These are phyloP conservation scores for Cynaeus angustus DNA, from an alignment of 2,888 invertebrate genomes.

Conservation along the genomic window DNA sequence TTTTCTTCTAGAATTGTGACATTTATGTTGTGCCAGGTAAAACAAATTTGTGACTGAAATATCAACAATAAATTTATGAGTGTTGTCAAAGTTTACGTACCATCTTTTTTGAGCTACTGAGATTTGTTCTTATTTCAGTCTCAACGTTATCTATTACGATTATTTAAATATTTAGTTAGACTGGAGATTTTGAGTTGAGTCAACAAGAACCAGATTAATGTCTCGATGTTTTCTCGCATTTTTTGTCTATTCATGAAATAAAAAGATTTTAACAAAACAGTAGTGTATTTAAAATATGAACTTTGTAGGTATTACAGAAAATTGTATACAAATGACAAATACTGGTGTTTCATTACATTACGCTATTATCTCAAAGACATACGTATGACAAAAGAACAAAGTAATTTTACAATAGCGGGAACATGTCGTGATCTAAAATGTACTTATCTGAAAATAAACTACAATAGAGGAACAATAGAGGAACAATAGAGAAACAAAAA, in stretches of 20 bases:
- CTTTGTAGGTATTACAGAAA: slow-evolving; percentile 7
- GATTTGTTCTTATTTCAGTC: not conserved
- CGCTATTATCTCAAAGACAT: slow-evolving; percentile 1
- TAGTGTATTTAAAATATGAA: slow-evolving; percentile 24
- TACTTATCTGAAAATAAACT: slow-evolving; percentile 2
- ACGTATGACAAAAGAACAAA: not conserved
- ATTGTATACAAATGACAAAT: slow-evolving; percentile 19
- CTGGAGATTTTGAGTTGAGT: not conserved
- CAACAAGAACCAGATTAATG: not conserved
- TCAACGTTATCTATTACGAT: not conserved
- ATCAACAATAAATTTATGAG: not conserved
- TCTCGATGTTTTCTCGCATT: not conserved
- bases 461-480: not conserved
- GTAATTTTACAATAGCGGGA: not conserved
- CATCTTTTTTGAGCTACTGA: not conserved
- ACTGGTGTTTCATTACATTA: slow-evolving; percentile 18
- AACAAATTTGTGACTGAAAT: slow-evolving; percentile 33
- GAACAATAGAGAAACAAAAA: slow-evolving; percentile 11
- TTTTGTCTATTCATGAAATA: slow-evolving; percentile 7
- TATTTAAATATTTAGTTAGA: not conserved
- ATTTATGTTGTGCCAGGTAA: slow-evolving; percentile 51
- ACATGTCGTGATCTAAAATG: not conserved
- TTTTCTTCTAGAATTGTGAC: slow-evolving; percentile 51
- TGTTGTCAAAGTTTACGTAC: slow-evolving; percentile 1
- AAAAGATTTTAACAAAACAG: slow-evolving; percentile 12